phyloP scores from a whole-genome alignment of 2,113 vertebrate species.

The Neotoma lepida region DNA sequence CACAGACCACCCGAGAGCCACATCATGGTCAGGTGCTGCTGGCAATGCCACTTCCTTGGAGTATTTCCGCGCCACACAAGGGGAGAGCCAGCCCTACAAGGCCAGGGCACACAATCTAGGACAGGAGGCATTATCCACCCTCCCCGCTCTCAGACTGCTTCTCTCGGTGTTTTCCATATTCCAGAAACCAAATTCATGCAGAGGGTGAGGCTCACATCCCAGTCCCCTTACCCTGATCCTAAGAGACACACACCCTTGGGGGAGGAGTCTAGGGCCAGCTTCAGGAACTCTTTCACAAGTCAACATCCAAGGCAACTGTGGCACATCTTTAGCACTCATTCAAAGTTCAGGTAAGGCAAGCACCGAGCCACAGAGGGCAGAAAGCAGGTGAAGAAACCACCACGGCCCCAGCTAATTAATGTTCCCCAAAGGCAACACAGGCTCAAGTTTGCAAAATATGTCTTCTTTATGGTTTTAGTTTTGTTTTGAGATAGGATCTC shows the following conservation, averaged over 20 bases:
- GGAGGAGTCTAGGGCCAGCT: slow-evolving; percentile 2
- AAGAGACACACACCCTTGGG: not conserved
- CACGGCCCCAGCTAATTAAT: not conserved
- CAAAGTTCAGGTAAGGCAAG: not conserved
- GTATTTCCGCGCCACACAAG: not conserved
- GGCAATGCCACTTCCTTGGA: not conserved
- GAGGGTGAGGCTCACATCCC: not conserved
- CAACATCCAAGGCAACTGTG: not conserved
- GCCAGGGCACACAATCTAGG: not conserved
- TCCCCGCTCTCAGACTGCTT: not conserved
- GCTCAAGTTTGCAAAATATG: not conserved
- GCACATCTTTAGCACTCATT: not conserved
- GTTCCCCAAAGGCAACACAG: not conserved
- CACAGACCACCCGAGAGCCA: not conserved
- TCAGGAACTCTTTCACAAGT: not conserved
- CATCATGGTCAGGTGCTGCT: not conserved
- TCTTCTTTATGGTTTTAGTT: not conserved
- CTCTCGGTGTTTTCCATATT: not conserved
- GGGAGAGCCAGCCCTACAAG: not conserved
- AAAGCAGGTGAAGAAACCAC: not conserved
- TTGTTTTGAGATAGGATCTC: not conserved
- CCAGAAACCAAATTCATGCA: not conserved
- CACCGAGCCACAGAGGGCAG: not conserved
- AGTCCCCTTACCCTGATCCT: not conserved
- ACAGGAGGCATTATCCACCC: not conserved